phyloP scores from a whole-genome alignment of 2,797 vertebrate species.

The Gephyroberyx darwinii region DNA sequence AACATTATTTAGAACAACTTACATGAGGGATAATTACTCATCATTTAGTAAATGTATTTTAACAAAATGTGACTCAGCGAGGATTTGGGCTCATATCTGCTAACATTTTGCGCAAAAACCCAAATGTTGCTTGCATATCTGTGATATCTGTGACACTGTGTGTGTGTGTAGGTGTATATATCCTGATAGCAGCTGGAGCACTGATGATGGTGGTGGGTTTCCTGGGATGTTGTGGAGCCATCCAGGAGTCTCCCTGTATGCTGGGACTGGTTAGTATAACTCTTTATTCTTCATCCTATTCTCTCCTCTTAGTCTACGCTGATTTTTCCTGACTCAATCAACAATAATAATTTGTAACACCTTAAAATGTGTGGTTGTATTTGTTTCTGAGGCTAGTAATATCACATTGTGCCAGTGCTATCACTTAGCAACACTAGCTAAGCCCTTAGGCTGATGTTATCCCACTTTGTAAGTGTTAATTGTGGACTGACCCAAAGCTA shows the following conservation, averaged over 20 bases:
- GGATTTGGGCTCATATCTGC: not conserved
- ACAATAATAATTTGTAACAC: not conserved
- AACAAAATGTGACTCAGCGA: not conserved
- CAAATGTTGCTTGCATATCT: not conserved
- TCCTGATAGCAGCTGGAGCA: slow-evolving; percentile 92
- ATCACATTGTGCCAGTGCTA: not conserved
- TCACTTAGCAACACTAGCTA: not conserved
- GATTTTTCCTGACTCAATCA: not conserved
- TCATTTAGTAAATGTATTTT: not conserved
- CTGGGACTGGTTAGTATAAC: slow-evolving; percentile 89
- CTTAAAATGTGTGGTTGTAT: not conserved
- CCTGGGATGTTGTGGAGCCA: slow-evolving; percentile 96
- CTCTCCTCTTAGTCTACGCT: not conserved
- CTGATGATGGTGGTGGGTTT: slow-evolving; percentile 99
- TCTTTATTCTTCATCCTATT: not conserved
- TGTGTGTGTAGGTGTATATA: slow-evolving; percentile 88
- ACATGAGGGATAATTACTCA: not conserved
- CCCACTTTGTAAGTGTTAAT: slow-evolving; percentile 7
- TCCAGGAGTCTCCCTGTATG: slow-evolving; percentile 97
- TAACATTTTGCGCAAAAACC: not conserved
- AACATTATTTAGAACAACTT: slow-evolving; percentile 39
- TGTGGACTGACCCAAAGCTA: slow-evolving; percentile 20
- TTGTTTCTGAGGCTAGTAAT: not conserved
- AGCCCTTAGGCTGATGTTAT: slow-evolving; percentile 5
- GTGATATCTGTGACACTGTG: not conserved